phyloP scores from a whole-genome alignment of 2,888 invertebrate species.

The Cataglyphis albicans region DNA sequence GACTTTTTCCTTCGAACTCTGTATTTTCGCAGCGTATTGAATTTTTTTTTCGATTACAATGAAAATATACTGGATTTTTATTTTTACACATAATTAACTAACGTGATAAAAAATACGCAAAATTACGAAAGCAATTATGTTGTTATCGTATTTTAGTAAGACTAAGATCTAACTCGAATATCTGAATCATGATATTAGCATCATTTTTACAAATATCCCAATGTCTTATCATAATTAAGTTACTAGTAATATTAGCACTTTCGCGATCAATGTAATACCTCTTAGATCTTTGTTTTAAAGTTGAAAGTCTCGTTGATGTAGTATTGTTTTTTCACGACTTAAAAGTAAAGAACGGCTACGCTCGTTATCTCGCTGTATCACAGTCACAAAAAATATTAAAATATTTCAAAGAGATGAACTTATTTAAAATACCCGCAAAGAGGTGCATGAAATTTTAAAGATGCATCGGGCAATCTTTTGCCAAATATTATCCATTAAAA shows the following conservation, averaged over 20 bases:
- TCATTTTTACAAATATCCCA: neutral
- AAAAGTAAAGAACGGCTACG: neutral
- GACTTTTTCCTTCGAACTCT: neutral
- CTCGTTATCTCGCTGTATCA: neutral
- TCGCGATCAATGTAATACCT: neutral
- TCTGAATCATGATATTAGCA: neutral
- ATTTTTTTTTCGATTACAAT: neutral
- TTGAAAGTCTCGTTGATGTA: neutral
- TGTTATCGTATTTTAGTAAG: slow-evolving; percentile 1
- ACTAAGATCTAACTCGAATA: neutral
- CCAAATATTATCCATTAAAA: neutral
- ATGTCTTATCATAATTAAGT: neutral
- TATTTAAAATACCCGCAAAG: neutral
- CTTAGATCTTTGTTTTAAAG: neutral
- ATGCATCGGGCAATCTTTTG: neutral
- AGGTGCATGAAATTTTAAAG: neutral
- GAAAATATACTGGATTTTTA: slow-evolving; percentile 12
- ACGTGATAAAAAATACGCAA: neutral
- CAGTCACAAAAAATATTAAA: neutral
- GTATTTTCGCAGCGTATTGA: neutral
- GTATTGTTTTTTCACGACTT: neutral
- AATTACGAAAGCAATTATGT: neutral
- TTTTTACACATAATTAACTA: slow-evolving; percentile 10
- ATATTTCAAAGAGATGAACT: neutral
- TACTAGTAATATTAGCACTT: neutral